Evolutionary conservation across 2,797 vertebrate genomes (phyloP), one percentile per base, ranked within the genome.

Genomic region (Syndactyla subalaris): DNA sequence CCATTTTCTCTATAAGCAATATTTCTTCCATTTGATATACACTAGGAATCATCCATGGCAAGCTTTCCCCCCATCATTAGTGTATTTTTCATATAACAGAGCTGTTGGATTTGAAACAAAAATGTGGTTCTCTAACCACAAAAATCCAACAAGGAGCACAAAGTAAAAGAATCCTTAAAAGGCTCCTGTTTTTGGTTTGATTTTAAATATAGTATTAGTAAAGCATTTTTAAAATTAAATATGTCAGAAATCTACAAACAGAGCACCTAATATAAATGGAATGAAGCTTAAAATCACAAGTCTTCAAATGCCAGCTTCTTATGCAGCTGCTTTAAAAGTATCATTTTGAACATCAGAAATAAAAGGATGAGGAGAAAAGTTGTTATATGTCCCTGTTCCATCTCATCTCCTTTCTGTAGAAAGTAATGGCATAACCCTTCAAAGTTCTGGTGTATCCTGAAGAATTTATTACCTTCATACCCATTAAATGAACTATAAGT

Each of bases 71-170:
- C 46, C 58, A 49, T 75, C 78, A 79, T 83, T 94, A 91, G 13
- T 48, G 93, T 92, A 87, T 77, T 87, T 90, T 79, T 90, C 78
- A 46, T 94, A 95, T 93, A 95, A 93, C 51, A 91, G 72, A 75
- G 45, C 26, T 85, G 41, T 67, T 93, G 91, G 80, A 89, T 95
- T 94, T 96, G 73, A 95, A 89, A 94, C 88, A 94, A 93, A 97
- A 95, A 92, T 96, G 90, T 66, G 51, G 75, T 70, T 92, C n/a
- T 86, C 80, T 92, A 85, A 94, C 93, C 91, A 94, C 84, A 96
- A 87, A 95, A 95, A 95, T 81, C 65, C 48, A 82, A 89, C 68
- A 89, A 95, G 84, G 66, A 97, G 58, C 76, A 68, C 49, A 86
- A 94, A 88, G 86, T 90, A 94, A 93, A 66, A 76, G 75, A 78